Percentiles rank a stretch among this genome's conserved stretches.
Conservation (phyloP, 2,888 invertebrate genomes). For the Cryptus armator region DNA sequence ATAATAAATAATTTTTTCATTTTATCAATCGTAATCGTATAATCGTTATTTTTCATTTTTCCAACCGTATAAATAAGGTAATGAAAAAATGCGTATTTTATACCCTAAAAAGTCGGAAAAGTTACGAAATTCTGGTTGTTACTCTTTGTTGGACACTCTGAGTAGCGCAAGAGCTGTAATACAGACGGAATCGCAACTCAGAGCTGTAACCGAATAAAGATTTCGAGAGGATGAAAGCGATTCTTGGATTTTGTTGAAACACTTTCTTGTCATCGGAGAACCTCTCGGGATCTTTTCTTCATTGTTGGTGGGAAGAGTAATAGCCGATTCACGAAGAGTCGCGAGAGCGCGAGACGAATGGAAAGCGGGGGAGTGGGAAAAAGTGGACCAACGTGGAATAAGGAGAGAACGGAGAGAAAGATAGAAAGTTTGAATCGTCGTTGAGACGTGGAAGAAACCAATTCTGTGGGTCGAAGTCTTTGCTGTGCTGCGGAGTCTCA, state of each 20-base stretch:
- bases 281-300: slow-evolving; percentile 22
- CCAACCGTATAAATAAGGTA: too few relatives aligned
- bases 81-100: too few relatives aligned
- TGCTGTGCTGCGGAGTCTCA: slow-evolving; percentile 46
- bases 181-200: not conserved
- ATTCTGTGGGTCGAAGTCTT: slow-evolving; percentile 42
- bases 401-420: slow-evolving; percentile 27
- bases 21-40: too few relatives aligned
- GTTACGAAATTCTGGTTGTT: not conserved
- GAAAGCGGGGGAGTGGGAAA: not conserved
- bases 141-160: not conserved
- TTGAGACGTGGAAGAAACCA: slow-evolving; percentile 45
- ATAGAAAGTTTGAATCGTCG: slow-evolving; percentile 58
- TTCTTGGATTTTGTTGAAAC: slow-evolving; percentile 46
- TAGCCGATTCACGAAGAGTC: slow-evolving; percentile 44
- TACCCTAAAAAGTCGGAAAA: too few relatives aligned
- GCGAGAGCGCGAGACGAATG: not conserved
- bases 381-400: slow-evolving; percentile 18
- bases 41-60: too few relatives aligned
- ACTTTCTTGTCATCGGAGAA: slow-evolving; percentile 52
- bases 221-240: not conserved
- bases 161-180: not conserved
- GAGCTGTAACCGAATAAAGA: not conserved
- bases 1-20: too few relatives aligned
- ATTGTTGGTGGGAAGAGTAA: slow-evolving; percentile 59